Evolutionary conservation across 2,888 invertebrate species (phyloP), one percentile per base, ranked within the genome.

Genomic region (Xanthorhoe designata): DNA sequence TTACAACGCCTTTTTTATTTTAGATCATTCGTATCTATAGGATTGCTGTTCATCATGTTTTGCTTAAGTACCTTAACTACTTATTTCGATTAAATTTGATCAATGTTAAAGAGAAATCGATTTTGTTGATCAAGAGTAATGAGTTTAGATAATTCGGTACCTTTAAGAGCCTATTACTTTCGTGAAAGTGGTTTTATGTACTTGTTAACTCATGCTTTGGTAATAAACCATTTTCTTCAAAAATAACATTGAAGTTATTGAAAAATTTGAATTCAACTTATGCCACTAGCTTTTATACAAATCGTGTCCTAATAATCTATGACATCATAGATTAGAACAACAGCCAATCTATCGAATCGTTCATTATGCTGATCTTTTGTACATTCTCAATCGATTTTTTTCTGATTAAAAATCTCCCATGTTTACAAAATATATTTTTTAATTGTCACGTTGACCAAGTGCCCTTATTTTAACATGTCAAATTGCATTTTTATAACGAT

Each of bases 401-500:
- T 24, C 5, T 24, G 24, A 24, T 24, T 24, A 24, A 24, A 24
- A 24, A n/a, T n/a, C n/a, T 4, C 24, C 24, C 1, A 24, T 24
- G 4, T 24, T 24, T 1, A 3, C 24, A 24, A 24, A 24, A 24
- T 24, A 24, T 4, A 24, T 42, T 10, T 13, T 13, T 3, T 18
- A 49, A 8, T 63, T 63, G 53, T 18, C 61, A 50, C 29, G 53
- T 29, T 65, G 64, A 68, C 68, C 68, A 64, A 68, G 42, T 64
- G 57, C 56, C 67, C 63, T 68, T 63, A 45, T 55, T 60, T 15
- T 65, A 53, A 54, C 61, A 64, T 69, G 65, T 18, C 61, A 58
- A 61, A 65, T 68, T 59, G 58, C 45, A 60, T 51, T 68, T 66
- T 64, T 64, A 62, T 42, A 54, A 64, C 51, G 49, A 63, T 63